A percentile compares a stretch with the other conserved stretches of the same genome.
Evolutionary conservation across 2,113 vertebrate species (phyloP).

Genomic region (Anarrhichthys ocellatus): DNA sequence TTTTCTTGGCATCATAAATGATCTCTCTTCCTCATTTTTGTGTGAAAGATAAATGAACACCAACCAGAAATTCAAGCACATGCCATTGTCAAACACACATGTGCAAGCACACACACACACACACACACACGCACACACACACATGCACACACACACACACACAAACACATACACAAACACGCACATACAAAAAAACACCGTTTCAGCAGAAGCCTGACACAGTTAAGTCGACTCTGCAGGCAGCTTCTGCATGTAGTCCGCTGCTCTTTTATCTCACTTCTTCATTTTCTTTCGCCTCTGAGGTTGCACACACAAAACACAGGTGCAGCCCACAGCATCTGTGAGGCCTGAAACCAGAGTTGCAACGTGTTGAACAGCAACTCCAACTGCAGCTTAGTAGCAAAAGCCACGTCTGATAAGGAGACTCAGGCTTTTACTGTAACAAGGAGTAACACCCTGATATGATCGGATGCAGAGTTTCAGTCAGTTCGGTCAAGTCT

Average conservation of each 20-base stretch:
- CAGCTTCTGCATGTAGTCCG: slow-evolving; percentile 18
- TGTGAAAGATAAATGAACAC: slow-evolving; percentile 49
- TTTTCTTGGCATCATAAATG: not conserved
- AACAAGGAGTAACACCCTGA: slow-evolving; percentile 34
- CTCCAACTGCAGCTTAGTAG: slow-evolving; percentile 34
- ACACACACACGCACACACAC: not conserved
- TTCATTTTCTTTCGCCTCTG: slow-evolving; percentile 58
- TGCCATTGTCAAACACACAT: slow-evolving; percentile 18
- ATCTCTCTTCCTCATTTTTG: slow-evolving; percentile 60
- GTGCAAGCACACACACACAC: not conserved
- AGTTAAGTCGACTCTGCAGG: slow-evolving; percentile 41
- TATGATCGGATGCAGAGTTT: slow-evolving; percentile 10
- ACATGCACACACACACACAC: not conserved
- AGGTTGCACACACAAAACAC: slow-evolving; percentile 58
- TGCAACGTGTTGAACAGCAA: slow-evolving; percentile 43
- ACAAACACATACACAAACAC: not conserved
- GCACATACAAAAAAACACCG: not conserved
- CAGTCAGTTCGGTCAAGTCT: slow-evolving; percentile 3
- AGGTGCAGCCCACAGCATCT: slow-evolving; percentile 59
- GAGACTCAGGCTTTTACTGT: slow-evolving; percentile 14
- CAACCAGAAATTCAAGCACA: slow-evolving; percentile 15
- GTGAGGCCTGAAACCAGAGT: slow-evolving; percentile 28
- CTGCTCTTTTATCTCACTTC: slow-evolving; percentile 65
- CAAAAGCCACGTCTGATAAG: slow-evolving; percentile 60
- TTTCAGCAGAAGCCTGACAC: slow-evolving; percentile 56